phyloP scores from a whole-genome alignment of 2,797 vertebrate genomes.

The Coccyzus lansbergi region DNA sequence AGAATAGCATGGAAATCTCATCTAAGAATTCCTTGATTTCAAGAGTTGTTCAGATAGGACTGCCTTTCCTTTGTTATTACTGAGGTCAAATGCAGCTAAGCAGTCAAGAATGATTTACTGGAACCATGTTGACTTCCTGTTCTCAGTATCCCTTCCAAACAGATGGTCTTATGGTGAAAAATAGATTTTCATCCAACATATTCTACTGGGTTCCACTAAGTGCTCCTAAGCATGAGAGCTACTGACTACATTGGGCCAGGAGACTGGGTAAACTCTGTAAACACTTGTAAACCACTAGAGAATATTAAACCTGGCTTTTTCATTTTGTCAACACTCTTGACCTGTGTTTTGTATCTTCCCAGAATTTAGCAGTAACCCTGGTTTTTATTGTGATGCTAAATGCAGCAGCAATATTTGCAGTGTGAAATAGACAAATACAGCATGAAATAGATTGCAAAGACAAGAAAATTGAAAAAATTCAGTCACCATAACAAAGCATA shows the following conservation, averaged over 20 bases:
- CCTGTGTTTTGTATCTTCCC: neutral
- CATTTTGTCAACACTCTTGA: neutral
- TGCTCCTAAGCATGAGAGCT: neutral
- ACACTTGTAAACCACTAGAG: constrained; percentile 9
- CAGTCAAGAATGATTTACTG: neutral
- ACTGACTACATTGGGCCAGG: neutral
- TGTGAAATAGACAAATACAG: neutral
- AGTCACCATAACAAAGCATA: neutral
- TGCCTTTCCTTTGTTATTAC: neutral
- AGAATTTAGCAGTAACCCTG: neutral
- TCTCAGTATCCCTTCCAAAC: neutral
- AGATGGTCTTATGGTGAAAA: neutral
- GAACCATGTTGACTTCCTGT: neutral
- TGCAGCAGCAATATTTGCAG: neutral
- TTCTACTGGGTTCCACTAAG: neutral
- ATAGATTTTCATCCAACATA: neutral
- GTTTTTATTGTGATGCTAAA: neutral
- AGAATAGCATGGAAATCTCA: neutral
- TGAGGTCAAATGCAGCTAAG: neutral
- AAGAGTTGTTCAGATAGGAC: neutral
- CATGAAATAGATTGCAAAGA: neutral
- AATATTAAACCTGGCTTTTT: neutral
- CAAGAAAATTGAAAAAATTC: neutral
- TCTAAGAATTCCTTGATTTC: neutral
- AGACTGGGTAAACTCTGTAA: neutral